Evolutionary conservation across 2,888 invertebrate species (phyloP).

Genomic region (Tetheella fluctuosa): DNA sequence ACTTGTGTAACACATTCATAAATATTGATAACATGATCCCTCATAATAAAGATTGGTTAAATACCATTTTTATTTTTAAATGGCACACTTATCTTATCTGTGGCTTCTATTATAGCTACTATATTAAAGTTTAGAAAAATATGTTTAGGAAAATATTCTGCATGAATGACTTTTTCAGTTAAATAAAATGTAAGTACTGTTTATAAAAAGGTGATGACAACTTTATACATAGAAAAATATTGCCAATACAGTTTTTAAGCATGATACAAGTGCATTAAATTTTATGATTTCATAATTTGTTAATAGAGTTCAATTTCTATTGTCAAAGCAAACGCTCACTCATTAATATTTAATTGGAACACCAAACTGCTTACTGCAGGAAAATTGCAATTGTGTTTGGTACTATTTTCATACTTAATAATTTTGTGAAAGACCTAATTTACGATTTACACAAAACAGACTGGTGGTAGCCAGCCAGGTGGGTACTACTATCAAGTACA

Average conservation of each 20-base stretch:
- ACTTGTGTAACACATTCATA: background rate
- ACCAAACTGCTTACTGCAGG: constrained; percentile 8
- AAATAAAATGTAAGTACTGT: no score
- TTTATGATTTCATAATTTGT: background rate
- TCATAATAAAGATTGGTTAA: background rate
- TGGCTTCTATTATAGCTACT: background rate
- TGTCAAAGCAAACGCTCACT: background rate
- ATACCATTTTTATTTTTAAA: background rate
- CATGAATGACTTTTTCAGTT: no score
- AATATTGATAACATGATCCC: constrained; percentile 4
- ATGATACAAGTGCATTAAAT: background rate
- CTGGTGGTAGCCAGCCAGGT: no score
- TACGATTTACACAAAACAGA: no score
- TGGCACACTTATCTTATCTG: background rate
- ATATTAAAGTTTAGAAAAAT: background rate
- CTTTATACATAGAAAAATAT: no score
- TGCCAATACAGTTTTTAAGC: no score
- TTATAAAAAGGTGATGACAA: no score
- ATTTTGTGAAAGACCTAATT: no score
- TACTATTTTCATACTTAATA: background rate
- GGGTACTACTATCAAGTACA: no score
- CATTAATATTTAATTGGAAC: constrained; percentile 6
- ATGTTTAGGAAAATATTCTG: no score
- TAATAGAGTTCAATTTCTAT: background rate
- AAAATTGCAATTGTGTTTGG: background rate